phyloP scores from a whole-genome alignment of 2,797 vertebrate genomes.

The Spinus olivaceus region DNA sequence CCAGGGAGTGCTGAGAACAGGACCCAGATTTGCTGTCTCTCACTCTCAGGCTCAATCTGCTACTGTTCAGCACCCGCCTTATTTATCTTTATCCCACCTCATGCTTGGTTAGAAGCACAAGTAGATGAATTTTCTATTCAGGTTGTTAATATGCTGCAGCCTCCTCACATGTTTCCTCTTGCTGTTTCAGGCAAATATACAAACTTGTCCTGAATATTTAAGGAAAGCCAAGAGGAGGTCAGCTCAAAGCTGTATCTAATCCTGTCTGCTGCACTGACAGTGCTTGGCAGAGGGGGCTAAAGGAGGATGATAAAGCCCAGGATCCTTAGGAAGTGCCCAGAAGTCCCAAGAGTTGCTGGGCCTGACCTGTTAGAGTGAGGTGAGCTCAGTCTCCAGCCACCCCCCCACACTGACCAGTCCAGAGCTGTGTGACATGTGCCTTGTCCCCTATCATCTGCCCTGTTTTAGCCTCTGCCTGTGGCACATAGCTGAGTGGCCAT shows the following conservation, averaged over 20 bases:
- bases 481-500: accelerated
- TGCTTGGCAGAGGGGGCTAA: neutral
- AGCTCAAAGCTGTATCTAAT: neutral
- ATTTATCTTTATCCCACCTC: neutral
- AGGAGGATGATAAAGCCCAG: neutral
- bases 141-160: neutral
- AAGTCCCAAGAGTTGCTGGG: neutral
- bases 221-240: neutral
- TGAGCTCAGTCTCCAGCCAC: neutral
- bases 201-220: neutral
- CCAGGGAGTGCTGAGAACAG: neutral
- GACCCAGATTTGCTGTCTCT: neutral
- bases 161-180: neutral
- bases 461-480: neutral
- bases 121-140: neutral
- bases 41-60: neutral
- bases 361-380: neutral
- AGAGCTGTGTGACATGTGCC: neutral
- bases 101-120: neutral
- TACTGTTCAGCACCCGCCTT: neutral
- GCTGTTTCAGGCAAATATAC: neutral
- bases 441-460: neutral
- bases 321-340: neutral
- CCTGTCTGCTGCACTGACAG: neutral
- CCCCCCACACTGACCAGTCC: neutral